These are phyloP conservation scores for Amphimedon queenslandica DNA, from an alignment of 37 sponge, comb jelly and placozoan species.

Conservation along the genomic window DNA sequence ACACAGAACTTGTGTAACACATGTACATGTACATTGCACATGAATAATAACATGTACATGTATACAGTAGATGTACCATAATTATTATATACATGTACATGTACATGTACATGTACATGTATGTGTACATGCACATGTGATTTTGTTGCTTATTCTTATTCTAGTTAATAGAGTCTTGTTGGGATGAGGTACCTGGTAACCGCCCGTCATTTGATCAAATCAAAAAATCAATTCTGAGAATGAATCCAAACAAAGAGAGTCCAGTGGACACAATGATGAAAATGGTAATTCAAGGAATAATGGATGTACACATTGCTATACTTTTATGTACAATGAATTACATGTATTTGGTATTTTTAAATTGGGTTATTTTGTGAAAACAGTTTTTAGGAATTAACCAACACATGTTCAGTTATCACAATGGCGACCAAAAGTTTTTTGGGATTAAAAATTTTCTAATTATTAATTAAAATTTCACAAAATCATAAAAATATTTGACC, in stretches of 20 bases:
- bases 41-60: too few relatives aligned
- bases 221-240: slow-evolving; percentile 52
- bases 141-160: not conserved
- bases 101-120: not conserved
- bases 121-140: not conserved
- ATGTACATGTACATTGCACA: too few relatives aligned
- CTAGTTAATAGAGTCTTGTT: slow-evolving; percentile 74
- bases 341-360: not conserved
- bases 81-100: too few relatives aligned
- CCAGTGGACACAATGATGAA: slow-evolving; percentile 93
- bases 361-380: not conserved
- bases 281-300: slow-evolving; percentile 46
- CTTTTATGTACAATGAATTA: slow-evolving; percentile 1
- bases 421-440: too few relatives aligned
- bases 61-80: too few relatives aligned
- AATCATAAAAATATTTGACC: not conserved
- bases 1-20: too few relatives aligned
- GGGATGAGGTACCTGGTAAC: slow-evolving; percentile 28
- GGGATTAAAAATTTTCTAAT: too few relatives aligned
- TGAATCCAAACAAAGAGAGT: slow-evolving; percentile 70
- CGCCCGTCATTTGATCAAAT: slow-evolving; percentile 74
- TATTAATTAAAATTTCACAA: not conserved
- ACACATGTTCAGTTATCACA: too few relatives aligned
- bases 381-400: too few relatives aligned
- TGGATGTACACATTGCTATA: too few relatives aligned